Percentiles rank a stretch among this genome's conserved stretches.
Evolutionary conservation across 2,113 vertebrate species (phyloP).

Genomic region (Bos indicus): DNA sequence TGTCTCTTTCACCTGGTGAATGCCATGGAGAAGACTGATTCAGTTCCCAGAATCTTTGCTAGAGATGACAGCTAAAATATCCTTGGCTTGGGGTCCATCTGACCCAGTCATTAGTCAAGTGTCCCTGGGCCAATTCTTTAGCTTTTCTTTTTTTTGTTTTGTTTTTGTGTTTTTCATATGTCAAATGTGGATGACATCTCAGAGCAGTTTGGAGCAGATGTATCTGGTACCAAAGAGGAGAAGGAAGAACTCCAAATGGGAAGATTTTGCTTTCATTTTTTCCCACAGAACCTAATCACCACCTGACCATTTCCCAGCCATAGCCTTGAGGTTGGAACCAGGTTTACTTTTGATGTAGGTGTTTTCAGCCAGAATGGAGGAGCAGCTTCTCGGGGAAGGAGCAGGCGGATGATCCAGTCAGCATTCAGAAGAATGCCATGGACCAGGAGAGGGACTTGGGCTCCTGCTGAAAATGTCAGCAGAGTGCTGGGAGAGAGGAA

Average conservation of each 20-base stretch:
- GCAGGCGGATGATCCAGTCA: constrained; percentile 17
- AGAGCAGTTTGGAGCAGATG: not conserved
- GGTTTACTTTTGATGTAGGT: not conserved
- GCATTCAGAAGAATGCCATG: constrained; percentile 22
- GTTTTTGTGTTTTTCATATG: not conserved
- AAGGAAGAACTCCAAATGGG: not conserved
- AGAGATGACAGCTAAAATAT: not conserved
- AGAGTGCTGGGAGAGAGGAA: constrained; percentile 73
- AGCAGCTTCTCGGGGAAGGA: not conserved
- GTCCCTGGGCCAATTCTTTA: not conserved
- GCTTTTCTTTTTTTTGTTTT: not conserved
- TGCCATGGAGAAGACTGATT: not conserved
- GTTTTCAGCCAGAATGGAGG: not conserved
- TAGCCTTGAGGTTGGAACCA: fast-evolving
- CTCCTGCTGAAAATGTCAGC: constrained; percentile 71
- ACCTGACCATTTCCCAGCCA: not conserved
- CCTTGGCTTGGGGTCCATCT: not conserved
- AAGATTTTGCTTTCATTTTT: not conserved
- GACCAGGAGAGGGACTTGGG: not conserved
- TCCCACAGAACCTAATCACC: not conserved
- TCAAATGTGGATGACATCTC: not conserved
- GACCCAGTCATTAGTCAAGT: not conserved
- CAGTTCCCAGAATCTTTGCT: not conserved
- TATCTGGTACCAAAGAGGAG: not conserved
- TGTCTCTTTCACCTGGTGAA: not conserved